These are phyloP conservation scores for Heterodera schachtii DNA, from an alignment of 1,140 invertebrate species.

Conservation along the genomic window DNA sequence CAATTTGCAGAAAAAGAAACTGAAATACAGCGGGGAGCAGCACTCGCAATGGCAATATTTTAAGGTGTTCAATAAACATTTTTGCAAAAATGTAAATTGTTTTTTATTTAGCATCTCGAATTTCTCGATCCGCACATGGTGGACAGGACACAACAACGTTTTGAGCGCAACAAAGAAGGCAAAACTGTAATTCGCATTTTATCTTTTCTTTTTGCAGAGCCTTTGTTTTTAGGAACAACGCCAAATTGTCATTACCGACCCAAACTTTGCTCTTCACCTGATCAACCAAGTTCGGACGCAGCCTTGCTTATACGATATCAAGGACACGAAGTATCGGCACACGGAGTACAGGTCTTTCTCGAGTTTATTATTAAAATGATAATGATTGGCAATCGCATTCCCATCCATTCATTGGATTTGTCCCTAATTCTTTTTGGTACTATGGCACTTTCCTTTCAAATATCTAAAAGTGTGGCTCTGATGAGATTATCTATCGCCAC, in stretches of 20 bases:
- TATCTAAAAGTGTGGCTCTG: too few species aligned
- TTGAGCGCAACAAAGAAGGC: conserved; percentile 41
- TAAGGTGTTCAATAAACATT: conserved; percentile 14
- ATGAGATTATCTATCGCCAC: too few species aligned
- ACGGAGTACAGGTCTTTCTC: conserved; percentile 32
- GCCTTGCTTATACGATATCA: conserved; percentile 42
- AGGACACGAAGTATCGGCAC: conserved; percentile 45
- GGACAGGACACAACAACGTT: conserved; percentile 42
- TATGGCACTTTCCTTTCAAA: too few species aligned
- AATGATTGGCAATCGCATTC: not conserved
- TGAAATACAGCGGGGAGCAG: conserved; percentile 42
- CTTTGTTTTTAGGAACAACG: conserved; percentile 33
- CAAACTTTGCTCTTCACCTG: conserved; percentile 38
- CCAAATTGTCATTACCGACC: conserved; percentile 44
- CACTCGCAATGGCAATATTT: conserved; percentile 42
- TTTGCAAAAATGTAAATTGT: not conserved
- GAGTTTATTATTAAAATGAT: not conserved
- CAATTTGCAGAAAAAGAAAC: conserved; percentile 39
- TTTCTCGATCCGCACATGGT: conserved; percentile 49
- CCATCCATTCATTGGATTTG: too few species aligned
- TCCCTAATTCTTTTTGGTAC: too few species aligned
- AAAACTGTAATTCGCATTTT: conserved; percentile 27
- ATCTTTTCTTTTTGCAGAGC: not conserved
- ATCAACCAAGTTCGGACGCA: conserved; percentile 39
- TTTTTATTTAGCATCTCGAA: conserved; percentile 30